A percentile compares a stretch with the other conserved stretches of the same genome.
These are phyloP conservation scores for Dasysyrphus tricinctus DNA, from an alignment of 2,888 invertebrate species.

Conservation along the genomic window DNA sequence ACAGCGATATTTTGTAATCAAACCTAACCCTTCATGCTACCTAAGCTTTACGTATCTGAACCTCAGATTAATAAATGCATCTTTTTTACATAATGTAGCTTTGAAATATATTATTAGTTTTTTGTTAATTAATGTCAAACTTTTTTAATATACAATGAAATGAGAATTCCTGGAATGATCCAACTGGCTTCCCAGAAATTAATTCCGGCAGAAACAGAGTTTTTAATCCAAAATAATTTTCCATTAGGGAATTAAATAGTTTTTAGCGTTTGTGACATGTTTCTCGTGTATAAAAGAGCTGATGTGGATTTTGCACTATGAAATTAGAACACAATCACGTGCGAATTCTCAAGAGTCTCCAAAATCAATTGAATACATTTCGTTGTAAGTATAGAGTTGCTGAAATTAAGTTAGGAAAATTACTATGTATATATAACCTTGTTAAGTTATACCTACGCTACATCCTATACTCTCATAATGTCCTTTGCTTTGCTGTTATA, in stretches of 20 bases:
- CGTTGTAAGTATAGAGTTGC: not conserved
- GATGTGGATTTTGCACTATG: not conserved
- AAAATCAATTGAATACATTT: constrained; percentile 10
- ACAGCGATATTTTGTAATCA: no score
- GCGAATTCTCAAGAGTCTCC: constrained; percentile 18
- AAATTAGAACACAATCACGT: constrained; percentile 12
- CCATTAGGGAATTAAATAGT: not conserved
- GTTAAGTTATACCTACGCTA: no score
- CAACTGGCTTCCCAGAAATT: no score
- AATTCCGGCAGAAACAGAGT: no score
- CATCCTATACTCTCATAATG: not conserved
- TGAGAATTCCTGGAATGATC: no score
- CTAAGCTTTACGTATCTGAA: no score
- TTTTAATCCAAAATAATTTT: not conserved
- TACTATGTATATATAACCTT: not conserved
- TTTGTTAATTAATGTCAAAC: no score
- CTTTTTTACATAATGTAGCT: no score
- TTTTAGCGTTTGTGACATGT: not conserved
- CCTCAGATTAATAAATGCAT: no score
- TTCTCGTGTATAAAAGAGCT: not conserved
- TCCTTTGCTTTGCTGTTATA: constrained; percentile 1
- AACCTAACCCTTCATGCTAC: no score
- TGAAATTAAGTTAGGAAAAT: constrained; percentile 28
- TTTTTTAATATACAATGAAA: no score
- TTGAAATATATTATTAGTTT: no score